Evolutionary conservation across 1,140 invertebrate species (phyloP).

Genomic region (Cryptotermes secundus): DNA sequence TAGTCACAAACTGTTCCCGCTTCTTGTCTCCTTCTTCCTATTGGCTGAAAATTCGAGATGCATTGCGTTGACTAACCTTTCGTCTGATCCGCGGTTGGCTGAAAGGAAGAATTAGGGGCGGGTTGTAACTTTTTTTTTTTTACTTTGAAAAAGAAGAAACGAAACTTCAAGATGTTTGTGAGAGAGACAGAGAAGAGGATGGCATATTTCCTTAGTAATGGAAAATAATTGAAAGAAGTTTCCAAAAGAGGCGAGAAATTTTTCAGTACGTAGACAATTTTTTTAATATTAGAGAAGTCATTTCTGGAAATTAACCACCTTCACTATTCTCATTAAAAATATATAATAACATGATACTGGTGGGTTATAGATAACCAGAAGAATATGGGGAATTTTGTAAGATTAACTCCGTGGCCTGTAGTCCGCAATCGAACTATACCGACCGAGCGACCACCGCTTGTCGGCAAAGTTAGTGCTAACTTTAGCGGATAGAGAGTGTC

Average conservation of each 20-base stretch:
- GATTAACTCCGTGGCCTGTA: too few species aligned
- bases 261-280: too few species aligned
- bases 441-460: too few species aligned
- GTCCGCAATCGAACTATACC: too few species aligned
- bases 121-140: slow-evolving; percentile 3
- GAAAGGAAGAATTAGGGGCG: background rate
- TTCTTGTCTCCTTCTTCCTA: background rate
- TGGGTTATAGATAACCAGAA: too few species aligned
- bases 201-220: background rate
- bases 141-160: background rate
- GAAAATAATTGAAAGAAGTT: background rate
- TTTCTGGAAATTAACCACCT: too few species aligned
- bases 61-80: slow-evolving; percentile 11
- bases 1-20: background rate
- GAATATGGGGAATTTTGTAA: too few species aligned
- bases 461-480: too few species aligned
- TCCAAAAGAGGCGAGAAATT: background rate
- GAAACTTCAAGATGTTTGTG: background rate
- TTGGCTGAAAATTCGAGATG: background rate
- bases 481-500: too few species aligned
- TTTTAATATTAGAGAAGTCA: too few species aligned
- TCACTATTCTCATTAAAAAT: too few species aligned
- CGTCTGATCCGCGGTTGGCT: background rate
- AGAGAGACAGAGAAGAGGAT: background rate
- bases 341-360: too few species aligned